Evolutionary conservation across 2,113 vertebrate genomes (phyloP).

Genomic region (Ahaetulla prasina): DNA sequence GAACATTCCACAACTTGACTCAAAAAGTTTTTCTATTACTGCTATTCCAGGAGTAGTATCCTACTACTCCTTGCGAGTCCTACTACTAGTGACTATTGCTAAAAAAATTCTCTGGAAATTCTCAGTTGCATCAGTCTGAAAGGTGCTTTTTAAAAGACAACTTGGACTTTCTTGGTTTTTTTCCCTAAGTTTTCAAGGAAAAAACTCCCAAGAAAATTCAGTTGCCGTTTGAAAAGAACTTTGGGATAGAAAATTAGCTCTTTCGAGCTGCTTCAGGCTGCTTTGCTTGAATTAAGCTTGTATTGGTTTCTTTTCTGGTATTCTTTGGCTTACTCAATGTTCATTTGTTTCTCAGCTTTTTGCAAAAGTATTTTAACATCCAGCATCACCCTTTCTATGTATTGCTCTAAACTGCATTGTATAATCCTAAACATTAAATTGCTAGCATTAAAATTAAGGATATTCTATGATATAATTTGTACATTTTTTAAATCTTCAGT

Average conservation of each 20-base stretch:
- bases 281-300: not conserved
- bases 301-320: not conserved
- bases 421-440: not conserved
- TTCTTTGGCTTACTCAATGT: not conserved
- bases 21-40: not conserved
- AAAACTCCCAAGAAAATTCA: not conserved
- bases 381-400: not conserved
- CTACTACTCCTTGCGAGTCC: not conserved
- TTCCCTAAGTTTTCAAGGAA: not conserved
- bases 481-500: not conserved
- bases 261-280: not conserved
- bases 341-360: not conserved
- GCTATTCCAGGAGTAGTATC: no score
- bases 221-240: not conserved
- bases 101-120: not conserved
- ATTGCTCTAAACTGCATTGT: not conserved
- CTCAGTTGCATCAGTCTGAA: not conserved
- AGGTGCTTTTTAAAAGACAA: not conserved
- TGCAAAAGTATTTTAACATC: not conserved
- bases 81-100: not conserved
- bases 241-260: not conserved
- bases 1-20: not conserved
- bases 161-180: not conserved
- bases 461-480: not conserved
- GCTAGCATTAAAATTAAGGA: not conserved